Conservation (phyloP, 1,140 invertebrate genomes). For the Calosoma granatense region DNA sequence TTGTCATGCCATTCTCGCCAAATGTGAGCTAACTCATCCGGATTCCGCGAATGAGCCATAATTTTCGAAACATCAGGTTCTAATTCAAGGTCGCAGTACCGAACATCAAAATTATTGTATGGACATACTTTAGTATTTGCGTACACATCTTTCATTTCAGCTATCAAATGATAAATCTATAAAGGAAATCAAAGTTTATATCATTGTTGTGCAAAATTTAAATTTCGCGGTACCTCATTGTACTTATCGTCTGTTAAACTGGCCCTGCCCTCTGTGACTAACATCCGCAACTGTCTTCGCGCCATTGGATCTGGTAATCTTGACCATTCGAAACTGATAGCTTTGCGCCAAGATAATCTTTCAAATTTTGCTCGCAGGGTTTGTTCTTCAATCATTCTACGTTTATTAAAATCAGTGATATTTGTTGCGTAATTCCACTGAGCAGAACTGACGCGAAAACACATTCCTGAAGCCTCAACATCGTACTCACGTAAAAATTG, state of each 20-base stretch:
- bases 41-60: conserved; percentile 59
- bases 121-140: conserved; percentile 61
- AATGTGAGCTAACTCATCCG: conserved; percentile 58
- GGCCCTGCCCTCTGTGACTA: conserved; percentile 58
- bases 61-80: conserved; percentile 51
- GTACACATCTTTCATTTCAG: conserved; percentile 73
- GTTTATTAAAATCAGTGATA: conserved; percentile 58
- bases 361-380: conserved; percentile 60
- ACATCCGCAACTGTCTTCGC: conserved; percentile 57
- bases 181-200: conserved; percentile 26
- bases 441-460: conserved; percentile 52
- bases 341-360: conserved; percentile 59
- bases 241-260: conserved; percentile 65
- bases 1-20: conserved; percentile 75
- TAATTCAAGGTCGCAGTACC: conserved; percentile 55
- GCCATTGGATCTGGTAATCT: conserved; percentile 54
- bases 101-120: conserved; percentile 38
- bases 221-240: conserved; percentile 49
- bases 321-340: conserved; percentile 54
- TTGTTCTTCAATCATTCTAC: conserved; percentile 61
- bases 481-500: conserved; percentile 65
- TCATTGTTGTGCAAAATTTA: not conserved
- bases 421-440: conserved; percentile 74
- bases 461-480: conserved; percentile 57
- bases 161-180: conserved; percentile 59